Percentiles rank a stretch among this genome's conserved stretches.
Evolutionary conservation across 2,797 vertebrate genomes (phyloP).

Genomic region (Prionace glauca): DNA sequence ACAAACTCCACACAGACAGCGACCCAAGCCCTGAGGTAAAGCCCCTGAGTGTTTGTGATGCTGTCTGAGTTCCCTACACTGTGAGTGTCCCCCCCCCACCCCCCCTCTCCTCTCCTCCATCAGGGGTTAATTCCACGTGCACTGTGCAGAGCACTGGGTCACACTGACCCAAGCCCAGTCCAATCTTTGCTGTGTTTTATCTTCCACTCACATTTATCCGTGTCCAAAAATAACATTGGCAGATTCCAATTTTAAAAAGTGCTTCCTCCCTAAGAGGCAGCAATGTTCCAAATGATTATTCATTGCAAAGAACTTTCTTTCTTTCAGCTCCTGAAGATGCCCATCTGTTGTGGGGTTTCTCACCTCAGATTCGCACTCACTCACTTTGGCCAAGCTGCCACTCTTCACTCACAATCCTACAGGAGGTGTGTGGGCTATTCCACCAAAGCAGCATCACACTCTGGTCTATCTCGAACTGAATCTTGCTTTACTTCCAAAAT

Average conservation of each 20-base stretch:
- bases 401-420: neutral
- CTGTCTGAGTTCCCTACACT: neutral
- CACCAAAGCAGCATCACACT: neutral
- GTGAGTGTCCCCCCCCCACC: neutral
- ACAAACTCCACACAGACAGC: no score
- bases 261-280: neutral
- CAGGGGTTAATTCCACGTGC: neutral
- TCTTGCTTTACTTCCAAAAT: neutral
- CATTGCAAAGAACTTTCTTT: neutral
- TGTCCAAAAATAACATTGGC: slow-evolving; percentile 23
- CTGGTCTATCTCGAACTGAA: neutral
- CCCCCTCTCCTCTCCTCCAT: neutral
- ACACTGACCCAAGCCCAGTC: neutral
- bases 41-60: neutral
- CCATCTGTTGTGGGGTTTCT: neutral
- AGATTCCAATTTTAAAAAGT: neutral
- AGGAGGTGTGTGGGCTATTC: neutral
- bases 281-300: neutral
- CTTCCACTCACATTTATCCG: neutral
- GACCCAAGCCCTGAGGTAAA: neutral
- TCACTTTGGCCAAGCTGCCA: neutral
- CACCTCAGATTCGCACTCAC: neutral
- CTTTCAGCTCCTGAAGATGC: neutral
- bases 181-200: neutral
- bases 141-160: neutral